Base-by-base conservation (phyloP, 2,888 invertebrate genomes). In the Heliconius erato region DNA sequence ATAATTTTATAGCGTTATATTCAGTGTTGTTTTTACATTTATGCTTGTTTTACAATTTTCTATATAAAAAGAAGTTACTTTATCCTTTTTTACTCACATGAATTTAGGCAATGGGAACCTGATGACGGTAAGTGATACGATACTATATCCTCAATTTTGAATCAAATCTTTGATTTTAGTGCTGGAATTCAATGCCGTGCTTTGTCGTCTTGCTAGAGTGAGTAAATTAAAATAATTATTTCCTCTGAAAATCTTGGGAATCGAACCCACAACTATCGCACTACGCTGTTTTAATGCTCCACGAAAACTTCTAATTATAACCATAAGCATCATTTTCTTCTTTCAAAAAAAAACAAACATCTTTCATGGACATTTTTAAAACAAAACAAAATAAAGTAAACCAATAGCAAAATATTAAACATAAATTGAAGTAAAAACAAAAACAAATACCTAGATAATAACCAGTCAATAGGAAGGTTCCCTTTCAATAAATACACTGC, bases 401-500 rank as follows among this genome's bases (percentile, higher is more conserved):
- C n/a, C 44, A n/a, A 71, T 40, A 35, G n/a, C 0, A 16, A 67
- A 28, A 67, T 65, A 65, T 0, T 19, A 68, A 68, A 23, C 16
- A 32, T 7, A 68, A 32, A 28, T 19, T 35, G 5, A 1, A 12
- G 4, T 19, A 11, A 69, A 69, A 32, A 23, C 23, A 69, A 35
- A 69, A 69, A 9, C 4, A 32, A 32, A 3, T 32, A 72, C 16
- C 44, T 72, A 72, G 9, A 72, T 72, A 72, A 72, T 49, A 72
- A 72, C 54, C 63, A 63, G n/a, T 63, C 59, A 63, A 76, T 76
- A 26, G 35, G 7, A 32, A n/a, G 35, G 35, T 26, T 63, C 63
- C 76, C 63, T 76, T 76, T 76, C 76, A 76, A 76, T 76, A 59
- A 76, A 35, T 40, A 76, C 26, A n/a, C 16, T 63, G 40, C 35